phyloP scores from a whole-genome alignment of 2,888 invertebrate species.

The Carpatolechia fugitivella region DNA sequence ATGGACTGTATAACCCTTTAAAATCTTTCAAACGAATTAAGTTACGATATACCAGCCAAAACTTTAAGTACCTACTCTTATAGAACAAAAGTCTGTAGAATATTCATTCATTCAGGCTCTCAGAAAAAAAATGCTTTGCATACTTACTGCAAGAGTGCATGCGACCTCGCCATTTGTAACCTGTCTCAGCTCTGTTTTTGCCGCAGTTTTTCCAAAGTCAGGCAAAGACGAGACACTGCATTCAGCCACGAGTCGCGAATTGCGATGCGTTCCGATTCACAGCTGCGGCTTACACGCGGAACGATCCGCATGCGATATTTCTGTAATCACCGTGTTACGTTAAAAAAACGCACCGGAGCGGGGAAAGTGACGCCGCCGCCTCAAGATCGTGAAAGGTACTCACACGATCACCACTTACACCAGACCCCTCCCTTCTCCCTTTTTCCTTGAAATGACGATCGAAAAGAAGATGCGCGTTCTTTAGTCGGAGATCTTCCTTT shows the following conservation, averaged over 20 bases:
- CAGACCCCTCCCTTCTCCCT: slow-evolving; percentile 50
- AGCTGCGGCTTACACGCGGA: slow-evolving; percentile 59
- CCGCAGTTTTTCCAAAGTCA: background rate
- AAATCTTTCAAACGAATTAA: no score
- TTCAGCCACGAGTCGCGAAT: slow-evolving; percentile 18
- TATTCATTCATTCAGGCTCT: no score
- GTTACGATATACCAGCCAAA: no score
- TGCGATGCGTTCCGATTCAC: slow-evolving; percentile 41
- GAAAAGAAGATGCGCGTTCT: slow-evolving; percentile 35
- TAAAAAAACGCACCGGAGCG: slow-evolving; percentile 73
- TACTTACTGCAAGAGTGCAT: background rate
- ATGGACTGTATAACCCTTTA: no score
- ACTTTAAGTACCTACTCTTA: no score
- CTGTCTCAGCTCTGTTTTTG: background rate
- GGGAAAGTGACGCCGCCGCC: slow-evolving; percentile 73
- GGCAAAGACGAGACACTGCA: background rate
- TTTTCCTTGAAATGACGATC: slow-evolving; percentile 26
- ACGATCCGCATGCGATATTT: slow-evolving; percentile 70
- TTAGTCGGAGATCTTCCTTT: slow-evolving; percentile 49
- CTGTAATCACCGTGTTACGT: slow-evolving; percentile 73
- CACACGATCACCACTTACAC: slow-evolving; percentile 50
- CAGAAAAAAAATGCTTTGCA: no score
- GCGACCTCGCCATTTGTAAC: background rate
- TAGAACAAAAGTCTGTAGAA: no score
- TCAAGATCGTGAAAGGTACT: slow-evolving; percentile 77